Conservation (phyloP, 1,140 invertebrate genomes). For the Macrobrachium nipponense region DNA sequence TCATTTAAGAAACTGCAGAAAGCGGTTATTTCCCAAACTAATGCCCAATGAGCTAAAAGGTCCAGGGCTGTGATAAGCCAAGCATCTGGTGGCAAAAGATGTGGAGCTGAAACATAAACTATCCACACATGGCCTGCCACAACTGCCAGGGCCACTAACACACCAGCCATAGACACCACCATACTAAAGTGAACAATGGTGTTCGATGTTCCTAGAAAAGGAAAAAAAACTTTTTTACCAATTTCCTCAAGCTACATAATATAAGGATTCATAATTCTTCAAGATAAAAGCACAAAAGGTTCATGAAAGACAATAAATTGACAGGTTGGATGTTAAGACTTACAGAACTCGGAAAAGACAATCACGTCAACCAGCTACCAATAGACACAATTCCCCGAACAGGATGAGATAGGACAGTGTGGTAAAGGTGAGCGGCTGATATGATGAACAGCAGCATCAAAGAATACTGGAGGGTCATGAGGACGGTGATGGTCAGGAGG, state of each 20-base stretch:
- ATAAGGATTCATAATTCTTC: no score
- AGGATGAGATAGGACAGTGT: constrained; percentile 38
- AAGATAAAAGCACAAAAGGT: no score
- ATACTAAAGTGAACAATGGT: constrained; percentile 30
- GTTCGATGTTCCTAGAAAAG: background rate
- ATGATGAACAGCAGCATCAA: constrained; percentile 56
- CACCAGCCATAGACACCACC: constrained; percentile 59
- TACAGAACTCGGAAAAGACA: no score
- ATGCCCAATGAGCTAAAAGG: constrained; percentile 53
- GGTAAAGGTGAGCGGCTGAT: constrained; percentile 53
- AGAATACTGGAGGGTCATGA: constrained; percentile 50
- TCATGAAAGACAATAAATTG: no score
- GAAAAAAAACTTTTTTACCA: no score
- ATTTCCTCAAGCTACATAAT: no score
- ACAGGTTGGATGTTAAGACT: no score
- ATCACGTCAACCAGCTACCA: constrained; percentile 37
- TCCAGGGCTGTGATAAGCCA: constrained; percentile 55
- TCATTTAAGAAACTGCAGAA: constrained; percentile 56
- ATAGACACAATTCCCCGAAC: constrained; percentile 12
- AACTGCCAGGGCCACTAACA: constrained; percentile 55
- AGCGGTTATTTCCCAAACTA: constrained; percentile 56
- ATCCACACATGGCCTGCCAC: constrained; percentile 57
- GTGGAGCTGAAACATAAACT: constrained; percentile 48
- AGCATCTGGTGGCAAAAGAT: constrained; percentile 53
- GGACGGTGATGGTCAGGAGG: constrained; percentile 47